A percentile compares a stretch with the other conserved stretches of the same genome.
These are phyloP conservation scores for Erpobdella octoculata DNA, from an alignment of 2,888 invertebrate genomes.

Conservation along the genomic window DNA sequence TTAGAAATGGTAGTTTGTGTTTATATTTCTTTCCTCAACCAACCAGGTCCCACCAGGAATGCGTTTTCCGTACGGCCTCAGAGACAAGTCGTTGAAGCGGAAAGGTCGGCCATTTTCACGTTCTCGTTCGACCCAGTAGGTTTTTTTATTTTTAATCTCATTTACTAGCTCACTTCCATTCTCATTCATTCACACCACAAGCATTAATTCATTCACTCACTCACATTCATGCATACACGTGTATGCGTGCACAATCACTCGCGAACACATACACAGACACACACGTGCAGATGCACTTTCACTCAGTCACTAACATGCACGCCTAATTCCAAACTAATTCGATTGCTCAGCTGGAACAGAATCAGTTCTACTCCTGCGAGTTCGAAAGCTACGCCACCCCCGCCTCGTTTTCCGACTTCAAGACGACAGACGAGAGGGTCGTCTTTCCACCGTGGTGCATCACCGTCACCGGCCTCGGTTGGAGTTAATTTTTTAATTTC, in stretches of 20 bases:
- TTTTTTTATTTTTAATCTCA: too few relatives aligned
- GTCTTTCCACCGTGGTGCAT: constrained; percentile 50
- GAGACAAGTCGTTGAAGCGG: constrained; percentile 46
- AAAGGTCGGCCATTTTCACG: constrained; percentile 48
- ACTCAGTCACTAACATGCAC: too few relatives aligned
- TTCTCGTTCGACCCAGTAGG: constrained; percentile 51
- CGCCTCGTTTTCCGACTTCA: constrained; percentile 50
- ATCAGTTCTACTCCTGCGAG: constrained; percentile 48
- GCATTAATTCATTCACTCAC: too few relatives aligned
- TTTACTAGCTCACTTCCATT: too few relatives aligned
- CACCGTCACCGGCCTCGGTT: constrained; percentile 46
- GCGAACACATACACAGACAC: too few relatives aligned
- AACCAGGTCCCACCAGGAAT: constrained; percentile 40
- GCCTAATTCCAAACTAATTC: too few relatives aligned
- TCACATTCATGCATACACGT: too few relatives aligned
- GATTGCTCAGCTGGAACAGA: constrained; percentile 43
- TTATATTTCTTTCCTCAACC: not conserved
- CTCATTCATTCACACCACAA: too few relatives aligned
- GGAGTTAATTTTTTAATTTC: not conserved
- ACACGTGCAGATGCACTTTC: too few relatives aligned
- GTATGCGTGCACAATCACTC: too few relatives aligned
- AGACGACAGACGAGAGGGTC: constrained; percentile 47
- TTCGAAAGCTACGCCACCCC: constrained; percentile 50
- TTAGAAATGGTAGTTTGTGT: too few relatives aligned
- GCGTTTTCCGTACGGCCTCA: constrained; percentile 45